Conservation (phyloP, 1,140 invertebrate genomes). For the Apocrypta bakeri region DNA sequence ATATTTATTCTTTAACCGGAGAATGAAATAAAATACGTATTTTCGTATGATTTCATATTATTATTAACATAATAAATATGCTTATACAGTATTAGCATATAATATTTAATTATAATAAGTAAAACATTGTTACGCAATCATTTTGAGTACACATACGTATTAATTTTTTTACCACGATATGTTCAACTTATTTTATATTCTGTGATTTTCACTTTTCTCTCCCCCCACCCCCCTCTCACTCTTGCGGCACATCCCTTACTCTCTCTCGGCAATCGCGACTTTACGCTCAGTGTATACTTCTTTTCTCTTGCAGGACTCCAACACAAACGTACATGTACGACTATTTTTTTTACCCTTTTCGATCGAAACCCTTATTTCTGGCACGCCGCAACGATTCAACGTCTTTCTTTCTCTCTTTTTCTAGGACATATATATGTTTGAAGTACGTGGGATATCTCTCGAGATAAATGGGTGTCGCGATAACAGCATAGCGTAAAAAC, state of each 20-base stretch:
- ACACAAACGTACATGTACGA: not conserved
- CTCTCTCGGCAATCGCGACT: not conserved
- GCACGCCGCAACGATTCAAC: conserved; percentile 3
- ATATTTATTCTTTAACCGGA: too few relatives aligned
- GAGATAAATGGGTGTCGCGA: conserved; percentile 29
- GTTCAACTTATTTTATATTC: too few relatives aligned
- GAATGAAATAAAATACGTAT: too few relatives aligned
- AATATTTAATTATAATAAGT: too few relatives aligned
- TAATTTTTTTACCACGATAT: too few relatives aligned
- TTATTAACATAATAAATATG: too few relatives aligned
- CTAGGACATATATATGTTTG: not conserved
- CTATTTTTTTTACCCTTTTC: not conserved
- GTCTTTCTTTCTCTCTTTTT: not conserved
- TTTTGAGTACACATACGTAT: too few relatives aligned
- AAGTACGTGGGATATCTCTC: conserved; percentile 2
- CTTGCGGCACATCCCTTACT: not conserved
- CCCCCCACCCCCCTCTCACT: not conserved
- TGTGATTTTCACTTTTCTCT: too few relatives aligned
- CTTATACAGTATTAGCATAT: too few relatives aligned
- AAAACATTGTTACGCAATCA: too few relatives aligned
- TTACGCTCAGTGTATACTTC: not conserved
- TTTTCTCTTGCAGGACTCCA: not conserved
- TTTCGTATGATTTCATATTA: too few relatives aligned
- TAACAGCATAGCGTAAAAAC: not conserved
- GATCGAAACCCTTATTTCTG: conserved; percentile 39